These are phyloP conservation scores for Ameiurus melas DNA, from an alignment of 2,113 vertebrate species.

Conservation along the genomic window DNA sequence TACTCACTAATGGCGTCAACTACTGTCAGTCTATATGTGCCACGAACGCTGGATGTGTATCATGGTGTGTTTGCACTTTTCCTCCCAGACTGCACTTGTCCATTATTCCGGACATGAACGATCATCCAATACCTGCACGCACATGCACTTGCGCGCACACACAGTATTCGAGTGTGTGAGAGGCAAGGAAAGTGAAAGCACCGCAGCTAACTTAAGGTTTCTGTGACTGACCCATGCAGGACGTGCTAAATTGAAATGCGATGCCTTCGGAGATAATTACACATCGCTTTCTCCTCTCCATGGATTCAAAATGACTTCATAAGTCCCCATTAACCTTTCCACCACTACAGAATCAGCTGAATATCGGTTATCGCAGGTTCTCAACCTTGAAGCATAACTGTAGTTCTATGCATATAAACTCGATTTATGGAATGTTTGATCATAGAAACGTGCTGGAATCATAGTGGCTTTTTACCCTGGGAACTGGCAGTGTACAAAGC, in stretches of 20 bases:
- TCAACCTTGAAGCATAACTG: neutral
- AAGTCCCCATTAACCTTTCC: constrained; percentile 27
- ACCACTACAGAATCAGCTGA: constrained; percentile 20
- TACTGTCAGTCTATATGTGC: constrained; percentile 43
- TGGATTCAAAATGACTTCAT: constrained; percentile 34
- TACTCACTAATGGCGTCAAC: constrained; percentile 44
- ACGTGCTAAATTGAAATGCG: constrained; percentile 46
- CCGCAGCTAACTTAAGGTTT: constrained; percentile 23
- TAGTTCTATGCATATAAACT: too few species aligned
- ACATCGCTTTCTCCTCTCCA: constrained; percentile 39
- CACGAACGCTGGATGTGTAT: constrained; percentile 16
- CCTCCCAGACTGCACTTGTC: constrained; percentile 21
- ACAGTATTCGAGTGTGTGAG: neutral
- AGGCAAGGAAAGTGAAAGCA: constrained; percentile 13
- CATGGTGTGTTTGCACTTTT: constrained; percentile 23
- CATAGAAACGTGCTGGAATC: neutral
- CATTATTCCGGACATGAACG: neutral
- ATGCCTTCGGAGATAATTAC: constrained; percentile 49
- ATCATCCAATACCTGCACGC: neutral
- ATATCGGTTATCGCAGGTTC: neutral
- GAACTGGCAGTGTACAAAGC: neutral
- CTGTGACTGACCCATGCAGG: constrained; percentile 45
- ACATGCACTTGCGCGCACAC: neutral
- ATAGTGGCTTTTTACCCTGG: neutral
- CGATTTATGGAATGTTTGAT: neutral